phyloP scores from a whole-genome alignment of 64 coral and sea anemone species.

The Porites australiensis region DNA sequence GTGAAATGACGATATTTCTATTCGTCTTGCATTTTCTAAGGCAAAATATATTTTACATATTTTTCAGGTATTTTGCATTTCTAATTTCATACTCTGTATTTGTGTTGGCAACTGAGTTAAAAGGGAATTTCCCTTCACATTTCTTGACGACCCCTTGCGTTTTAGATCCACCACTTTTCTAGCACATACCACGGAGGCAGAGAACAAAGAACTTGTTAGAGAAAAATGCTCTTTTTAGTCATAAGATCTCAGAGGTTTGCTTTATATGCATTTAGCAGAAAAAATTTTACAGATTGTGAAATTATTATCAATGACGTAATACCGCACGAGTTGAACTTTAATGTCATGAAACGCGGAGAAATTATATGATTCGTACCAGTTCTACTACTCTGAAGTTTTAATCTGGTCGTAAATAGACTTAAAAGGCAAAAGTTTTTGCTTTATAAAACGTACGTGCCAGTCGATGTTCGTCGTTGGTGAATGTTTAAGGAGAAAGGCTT shows the following conservation, averaged over 20 bases:
- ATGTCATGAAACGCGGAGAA: neutral
- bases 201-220: neutral
- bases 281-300: no score
- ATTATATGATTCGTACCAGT: neutral
- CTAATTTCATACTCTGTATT: neutral
- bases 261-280: no score
- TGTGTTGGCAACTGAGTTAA: neutral
- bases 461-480: neutral
- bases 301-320: neutral
- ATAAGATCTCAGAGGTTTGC: no score
- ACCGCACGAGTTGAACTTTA: no score
- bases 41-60: no score
- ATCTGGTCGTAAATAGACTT: neutral
- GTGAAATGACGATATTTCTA: neutral
- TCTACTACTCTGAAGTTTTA: neutral
- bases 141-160: neutral
- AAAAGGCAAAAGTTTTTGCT: neutral
- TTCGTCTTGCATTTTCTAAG: neutral
- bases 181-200: neutral
- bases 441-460: neutral
- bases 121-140: slow-evolving; percentile 10
- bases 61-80: neutral
- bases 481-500: neutral
- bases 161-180: neutral
- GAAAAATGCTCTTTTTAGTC: no score